phyloP scores from a whole-genome alignment of 2,113 vertebrate species.

The Corythoichthys intestinalis region DNA sequence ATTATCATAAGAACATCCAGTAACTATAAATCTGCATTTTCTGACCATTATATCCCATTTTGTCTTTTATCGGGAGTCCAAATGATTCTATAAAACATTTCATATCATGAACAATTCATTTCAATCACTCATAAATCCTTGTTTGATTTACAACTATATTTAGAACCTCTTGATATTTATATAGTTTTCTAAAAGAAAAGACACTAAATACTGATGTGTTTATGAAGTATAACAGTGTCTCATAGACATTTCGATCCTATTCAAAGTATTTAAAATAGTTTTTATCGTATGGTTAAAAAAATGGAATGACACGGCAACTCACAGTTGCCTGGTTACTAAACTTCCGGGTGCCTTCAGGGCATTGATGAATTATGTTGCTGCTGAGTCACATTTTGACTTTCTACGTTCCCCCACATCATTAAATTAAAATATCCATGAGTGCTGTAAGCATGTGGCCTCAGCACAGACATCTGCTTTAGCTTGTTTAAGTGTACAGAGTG shows the following conservation, averaged over 20 bases:
- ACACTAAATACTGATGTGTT: constrained; percentile 67
- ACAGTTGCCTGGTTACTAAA: constrained; percentile 57
- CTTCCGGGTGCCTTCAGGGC: constrained; percentile 57
- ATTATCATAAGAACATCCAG: background rate
- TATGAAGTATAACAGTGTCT: constrained; percentile 57
- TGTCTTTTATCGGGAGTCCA: constrained; percentile 17
- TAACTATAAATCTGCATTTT: background rate
- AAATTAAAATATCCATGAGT: constrained; percentile 34
- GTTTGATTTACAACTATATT: constrained; percentile 63
- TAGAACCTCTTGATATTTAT: constrained; percentile 57
- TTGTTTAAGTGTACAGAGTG: constrained; percentile 32
- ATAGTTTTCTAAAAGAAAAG: constrained; percentile 70
- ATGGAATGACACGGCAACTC: constrained; percentile 48
- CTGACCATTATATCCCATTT: background rate
- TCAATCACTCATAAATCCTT: constrained; percentile 52
- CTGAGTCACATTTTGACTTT: constrained; percentile 43
- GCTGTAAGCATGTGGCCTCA: constrained; percentile 28
- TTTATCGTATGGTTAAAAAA: constrained; percentile 64
- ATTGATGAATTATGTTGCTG: constrained; percentile 46
- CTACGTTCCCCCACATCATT: constrained; percentile 10
- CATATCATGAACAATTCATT: constrained; percentile 48
- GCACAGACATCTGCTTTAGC: constrained; percentile 28
- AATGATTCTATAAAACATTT: constrained; percentile 39
- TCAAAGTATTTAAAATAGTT: constrained; percentile 64
- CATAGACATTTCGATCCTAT: constrained; percentile 64